Percentiles rank a stretch among this genome's conserved stretches.
Evolutionary conservation across 2,888 invertebrate genomes (phyloP).

Genomic region (Agrochola macilenta): DNA sequence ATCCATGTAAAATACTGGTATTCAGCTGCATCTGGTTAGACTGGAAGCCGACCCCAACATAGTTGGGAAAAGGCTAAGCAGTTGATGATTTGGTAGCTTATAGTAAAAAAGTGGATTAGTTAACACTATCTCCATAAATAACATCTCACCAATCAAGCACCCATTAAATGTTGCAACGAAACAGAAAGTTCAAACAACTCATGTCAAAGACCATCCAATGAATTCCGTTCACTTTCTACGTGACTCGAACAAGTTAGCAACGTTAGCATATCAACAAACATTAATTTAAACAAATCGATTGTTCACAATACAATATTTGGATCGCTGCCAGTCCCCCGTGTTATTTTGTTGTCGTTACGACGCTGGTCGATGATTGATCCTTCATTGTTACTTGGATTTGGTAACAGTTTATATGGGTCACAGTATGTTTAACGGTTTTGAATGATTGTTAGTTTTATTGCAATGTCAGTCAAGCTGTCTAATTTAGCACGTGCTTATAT

Average conservation of each 20-base stretch:
- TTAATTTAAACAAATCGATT: slow-evolving; percentile 60
- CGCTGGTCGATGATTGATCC: slow-evolving; percentile 58
- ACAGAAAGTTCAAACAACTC: slow-evolving; percentile 56
- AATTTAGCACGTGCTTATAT: slow-evolving; percentile 3
- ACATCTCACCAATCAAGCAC: slow-evolving; percentile 14
- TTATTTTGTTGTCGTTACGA: slow-evolving; percentile 63
- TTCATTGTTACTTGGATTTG: slow-evolving; percentile 62
- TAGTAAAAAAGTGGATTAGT: neutral
- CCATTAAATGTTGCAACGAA: slow-evolving; percentile 29
- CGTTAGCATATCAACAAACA: slow-evolving; percentile 50
- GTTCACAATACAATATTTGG: slow-evolving; percentile 65
- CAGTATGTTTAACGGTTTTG: slow-evolving; percentile 46
- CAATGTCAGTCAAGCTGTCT: slow-evolving; percentile 25
- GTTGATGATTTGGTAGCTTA: no score
- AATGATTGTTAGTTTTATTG: slow-evolving; percentile 31
- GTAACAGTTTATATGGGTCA: slow-evolving; percentile 62
- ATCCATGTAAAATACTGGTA: no score
- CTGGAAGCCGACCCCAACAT: no score
- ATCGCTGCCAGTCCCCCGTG: slow-evolving; percentile 54
- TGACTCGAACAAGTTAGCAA: slow-evolving; percentile 49
- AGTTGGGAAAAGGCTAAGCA: no score
- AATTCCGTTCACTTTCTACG: slow-evolving; percentile 65
- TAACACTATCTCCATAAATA: neutral
- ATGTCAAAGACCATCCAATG: slow-evolving; percentile 50
- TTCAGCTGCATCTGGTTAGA: no score